A percentile compares a stretch with the other conserved stretches of the same genome.
Conservation (phyloP, 2,113 vertebrate genomes). For the Prietella phreatophila region DNA sequence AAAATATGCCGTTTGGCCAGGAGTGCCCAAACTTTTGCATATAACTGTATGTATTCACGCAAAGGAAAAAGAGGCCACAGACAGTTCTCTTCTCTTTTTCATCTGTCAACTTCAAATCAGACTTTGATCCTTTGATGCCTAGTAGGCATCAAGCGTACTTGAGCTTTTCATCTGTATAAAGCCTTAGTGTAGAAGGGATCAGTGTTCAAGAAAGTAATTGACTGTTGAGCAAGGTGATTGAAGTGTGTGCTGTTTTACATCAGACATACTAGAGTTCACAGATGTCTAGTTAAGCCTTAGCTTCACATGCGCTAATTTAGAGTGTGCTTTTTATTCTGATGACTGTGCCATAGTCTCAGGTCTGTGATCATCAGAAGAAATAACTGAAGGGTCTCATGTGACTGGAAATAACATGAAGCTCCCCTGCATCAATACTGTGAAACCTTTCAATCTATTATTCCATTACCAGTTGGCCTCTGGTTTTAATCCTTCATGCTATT, state of each 20-base stretch:
- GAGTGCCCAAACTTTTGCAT: background rate
- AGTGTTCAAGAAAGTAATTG: slow-evolving; percentile 29
- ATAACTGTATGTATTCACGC: background rate
- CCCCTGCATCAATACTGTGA: background rate
- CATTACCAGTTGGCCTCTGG: background rate
- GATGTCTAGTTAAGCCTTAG: slow-evolving; percentile 5
- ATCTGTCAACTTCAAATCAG: slow-evolving; percentile 36
- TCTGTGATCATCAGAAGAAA: background rate
- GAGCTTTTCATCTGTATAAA: slow-evolving; percentile 31
- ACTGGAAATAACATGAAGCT: background rate
- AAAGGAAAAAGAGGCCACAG: background rate
- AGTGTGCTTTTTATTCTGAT: background rate
- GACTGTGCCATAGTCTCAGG: background rate
- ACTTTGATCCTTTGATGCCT: slow-evolving; percentile 36
- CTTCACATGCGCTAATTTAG: background rate
- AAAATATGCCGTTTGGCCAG: background rate
- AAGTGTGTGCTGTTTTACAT: background rate
- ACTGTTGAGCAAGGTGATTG: slow-evolving; percentile 1
- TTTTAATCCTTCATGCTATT: background rate
- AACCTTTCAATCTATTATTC: background rate
- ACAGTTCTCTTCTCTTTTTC: slow-evolving; percentile 11
- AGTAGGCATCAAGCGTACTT: slow-evolving; percentile 19
- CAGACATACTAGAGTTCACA: background rate
- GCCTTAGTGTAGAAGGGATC: slow-evolving; percentile 6
- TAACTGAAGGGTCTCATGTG: background rate